A percentile compares a stretch with the other conserved stretches of the same genome.
phyloP scores from a whole-genome alignment of 2,888 invertebrate genomes.

The Teleogryllus oceanicus region DNA sequence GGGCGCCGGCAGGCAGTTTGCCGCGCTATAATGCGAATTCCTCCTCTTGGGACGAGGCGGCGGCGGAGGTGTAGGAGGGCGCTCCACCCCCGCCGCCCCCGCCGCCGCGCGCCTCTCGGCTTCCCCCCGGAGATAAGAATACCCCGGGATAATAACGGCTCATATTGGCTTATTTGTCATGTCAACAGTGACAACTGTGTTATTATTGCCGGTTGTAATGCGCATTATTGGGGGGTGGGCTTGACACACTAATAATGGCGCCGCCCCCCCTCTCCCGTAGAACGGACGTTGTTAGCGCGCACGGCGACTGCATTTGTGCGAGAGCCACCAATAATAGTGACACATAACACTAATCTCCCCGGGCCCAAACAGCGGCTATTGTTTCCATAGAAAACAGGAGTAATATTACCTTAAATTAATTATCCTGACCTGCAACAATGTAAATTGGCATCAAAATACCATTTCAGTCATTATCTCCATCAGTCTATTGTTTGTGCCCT shows the following conservation, averaged over 20 bases:
- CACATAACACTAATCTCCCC: conserved; percentile 31
- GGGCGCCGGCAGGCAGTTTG: background rate
- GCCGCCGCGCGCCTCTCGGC: background rate
- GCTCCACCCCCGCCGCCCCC: background rate
- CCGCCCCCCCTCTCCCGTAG: too few species aligned
- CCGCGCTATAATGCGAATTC: conserved; percentile 18
- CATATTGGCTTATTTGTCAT: conserved; percentile 18
- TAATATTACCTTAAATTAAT: conserved; percentile 31
- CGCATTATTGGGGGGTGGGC: background rate
- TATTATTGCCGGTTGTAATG: conserved; percentile 18
- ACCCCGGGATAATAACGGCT: conserved; percentile 18
- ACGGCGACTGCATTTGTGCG: background rate
- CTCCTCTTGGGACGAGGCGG: background rate
- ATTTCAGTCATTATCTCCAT: conserved; percentile 30
- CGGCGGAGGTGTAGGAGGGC: background rate
- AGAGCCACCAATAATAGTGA: conserved; percentile 25
- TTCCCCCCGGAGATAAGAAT: conserved; percentile 6
- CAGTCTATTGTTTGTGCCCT: conserved; percentile 26
- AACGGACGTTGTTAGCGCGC: background rate
- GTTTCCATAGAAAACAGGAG: conserved; percentile 30
- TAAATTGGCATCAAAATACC: conserved; percentile 27
- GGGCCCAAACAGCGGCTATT: conserved; percentile 22
- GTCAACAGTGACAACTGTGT: conserved; percentile 18
- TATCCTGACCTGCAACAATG: conserved; percentile 28
- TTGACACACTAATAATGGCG: background rate